Conservation (phyloP, 2,888 invertebrate genomes). For the Tyria jacobaeae region DNA sequence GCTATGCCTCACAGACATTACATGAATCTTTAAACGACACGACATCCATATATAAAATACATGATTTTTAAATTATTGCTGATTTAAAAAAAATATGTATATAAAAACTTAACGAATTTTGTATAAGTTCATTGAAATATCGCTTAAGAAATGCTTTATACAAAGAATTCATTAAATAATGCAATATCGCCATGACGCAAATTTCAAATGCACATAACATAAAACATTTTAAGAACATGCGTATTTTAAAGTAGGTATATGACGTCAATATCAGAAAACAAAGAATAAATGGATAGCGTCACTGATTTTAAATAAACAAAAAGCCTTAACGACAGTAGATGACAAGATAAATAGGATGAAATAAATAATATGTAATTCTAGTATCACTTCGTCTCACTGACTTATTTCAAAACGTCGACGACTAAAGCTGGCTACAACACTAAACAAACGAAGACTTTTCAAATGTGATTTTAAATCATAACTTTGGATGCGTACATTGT, state of each 20-base stretch:
- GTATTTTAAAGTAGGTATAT: background rate
- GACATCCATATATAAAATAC: constrained; percentile 26
- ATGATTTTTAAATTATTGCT: constrained; percentile 22
- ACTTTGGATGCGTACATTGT: constrained; percentile 7
- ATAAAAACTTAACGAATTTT: constrained; percentile 9
- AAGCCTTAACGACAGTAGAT: background rate
- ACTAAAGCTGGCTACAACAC: constrained; percentile 16
- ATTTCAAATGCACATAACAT: background rate
- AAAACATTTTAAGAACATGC: background rate
- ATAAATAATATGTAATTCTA: constrained; percentile 26
- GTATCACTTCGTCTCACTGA: constrained; percentile 28
- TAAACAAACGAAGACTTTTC: constrained; percentile 13
- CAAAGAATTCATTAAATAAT: background rate
- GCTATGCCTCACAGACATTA: constrained; percentile 51
- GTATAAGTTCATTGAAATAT: background rate
- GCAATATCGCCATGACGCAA: background rate
- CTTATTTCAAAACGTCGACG: constrained; percentile 6
- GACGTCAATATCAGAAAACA: background rate
- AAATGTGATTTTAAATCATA: constrained; percentile 8
- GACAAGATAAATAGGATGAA: constrained; percentile 6
- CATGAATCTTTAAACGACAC: constrained; percentile 15
- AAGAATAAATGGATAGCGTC: constrained; percentile 6
- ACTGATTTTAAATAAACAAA: constrained; percentile 1
- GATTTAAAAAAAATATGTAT: no score
- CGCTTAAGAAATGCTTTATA: background rate